Percentiles rank a stretch among this genome's conserved stretches.
Conservation (phyloP, 2,797 vertebrate species). For the Arrhamphus sclerolepis region DNA sequence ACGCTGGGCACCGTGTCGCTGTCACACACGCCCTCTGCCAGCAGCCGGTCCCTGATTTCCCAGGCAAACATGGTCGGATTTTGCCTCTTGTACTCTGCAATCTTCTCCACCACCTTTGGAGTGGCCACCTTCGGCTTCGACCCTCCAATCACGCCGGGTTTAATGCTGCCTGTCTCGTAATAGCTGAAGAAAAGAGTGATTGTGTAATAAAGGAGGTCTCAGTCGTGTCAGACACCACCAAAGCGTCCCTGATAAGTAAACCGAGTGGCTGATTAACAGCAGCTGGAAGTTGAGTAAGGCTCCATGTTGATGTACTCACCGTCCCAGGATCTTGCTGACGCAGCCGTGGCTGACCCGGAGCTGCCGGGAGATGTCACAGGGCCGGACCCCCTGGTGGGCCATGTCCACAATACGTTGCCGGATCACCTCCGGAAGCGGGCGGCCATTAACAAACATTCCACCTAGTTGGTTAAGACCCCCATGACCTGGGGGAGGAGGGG, state of each 20-base stretch:
- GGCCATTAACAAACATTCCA: constrained; percentile 93
- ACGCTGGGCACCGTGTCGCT: constrained; percentile 92
- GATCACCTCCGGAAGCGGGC: constrained; percentile 91
- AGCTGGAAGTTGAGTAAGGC: constrained; percentile 11
- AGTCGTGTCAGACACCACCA: not conserved
- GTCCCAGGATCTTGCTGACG: constrained; percentile 93
- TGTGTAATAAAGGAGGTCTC: not conserved
- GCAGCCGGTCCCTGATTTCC: constrained; percentile 91
- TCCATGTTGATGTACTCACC: constrained; percentile 74
- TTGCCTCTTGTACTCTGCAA: constrained; percentile 92
- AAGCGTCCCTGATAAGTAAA: constrained; percentile 3
- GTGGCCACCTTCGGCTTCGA: constrained; percentile 94
- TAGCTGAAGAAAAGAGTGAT: constrained; percentile 76
- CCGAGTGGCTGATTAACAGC: not conserved
- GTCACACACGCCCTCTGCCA: constrained; percentile 90
- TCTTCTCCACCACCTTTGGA: constrained; percentile 93
- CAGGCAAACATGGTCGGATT: constrained; percentile 95
- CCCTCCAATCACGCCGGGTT: constrained; percentile 91
- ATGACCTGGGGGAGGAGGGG: constrained; percentile 85
- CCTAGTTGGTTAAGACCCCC: constrained; percentile 94
- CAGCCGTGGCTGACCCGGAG: constrained; percentile 92
- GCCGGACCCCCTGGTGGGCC: constrained; percentile 91
- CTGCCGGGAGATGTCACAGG: constrained; percentile 92
- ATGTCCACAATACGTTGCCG: constrained; percentile 93
- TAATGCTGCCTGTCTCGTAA: constrained; percentile 94